Base-by-base conservation (phyloP, 2,797 vertebrate genomes). In the Ibycter americanus region DNA sequence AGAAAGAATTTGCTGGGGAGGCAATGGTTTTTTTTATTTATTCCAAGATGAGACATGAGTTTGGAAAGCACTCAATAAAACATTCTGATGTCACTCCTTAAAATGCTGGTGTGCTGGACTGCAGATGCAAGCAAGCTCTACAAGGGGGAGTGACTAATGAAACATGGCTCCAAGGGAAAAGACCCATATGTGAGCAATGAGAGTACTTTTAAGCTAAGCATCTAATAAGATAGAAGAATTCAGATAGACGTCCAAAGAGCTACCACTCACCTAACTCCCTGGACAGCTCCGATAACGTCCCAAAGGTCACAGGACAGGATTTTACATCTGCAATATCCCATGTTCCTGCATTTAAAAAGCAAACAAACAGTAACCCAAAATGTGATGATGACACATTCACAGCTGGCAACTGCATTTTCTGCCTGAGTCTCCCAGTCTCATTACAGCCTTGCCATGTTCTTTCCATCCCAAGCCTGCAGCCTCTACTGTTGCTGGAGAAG, bases 291-390 rank as follows among this genome's bases (percentile, higher is more conserved):
- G 95, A 54, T 49, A 94, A 38, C 0, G 96, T 96, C 52, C 97
- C 96, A 86, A 94, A 97, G 55, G 94, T 97, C 83, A 96, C 93
- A 87, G 94, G 74, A 84, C 88, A 94, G 21, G 74, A 90, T 95
- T 93, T 96, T 29, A 93, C 68, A 86, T 96, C 96, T 47, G 92
- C 91, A 87, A 89, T 94, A 89, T 96, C 94, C 97, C 96, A 97
- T 7, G 93, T 97, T 89, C 97, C 96, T 97, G 79, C 51, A 88
- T 95, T 95, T 91, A 76, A 91, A 91, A 96, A 19, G 47, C 63
- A 93, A 96, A 87, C 52, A 82, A 93, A 91, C 20, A 67, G 44
- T 78, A 88, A 91, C 20, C 25, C 51, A 59, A 71, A 94, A 95
- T 17, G 40, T 42, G 40, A 21, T 5, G 1, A 54, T 79, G 46